Percentiles rank a stretch among this genome's conserved stretches.
phyloP scores from a whole-genome alignment of 2,888 invertebrate genomes.

The Drosophila nigricruria region DNA sequence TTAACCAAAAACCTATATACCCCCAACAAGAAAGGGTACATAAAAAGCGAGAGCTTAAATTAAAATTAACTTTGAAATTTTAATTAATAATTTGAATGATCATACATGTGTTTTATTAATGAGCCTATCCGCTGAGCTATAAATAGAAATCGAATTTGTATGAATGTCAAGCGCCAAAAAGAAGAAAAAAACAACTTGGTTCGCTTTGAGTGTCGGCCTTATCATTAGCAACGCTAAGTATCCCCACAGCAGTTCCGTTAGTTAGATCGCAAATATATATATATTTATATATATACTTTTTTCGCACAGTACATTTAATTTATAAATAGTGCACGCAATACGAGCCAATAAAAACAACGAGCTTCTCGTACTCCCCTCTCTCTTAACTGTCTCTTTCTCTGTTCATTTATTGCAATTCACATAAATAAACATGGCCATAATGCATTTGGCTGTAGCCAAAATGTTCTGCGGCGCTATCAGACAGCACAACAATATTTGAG shows the following conservation, averaged over 20 bases:
- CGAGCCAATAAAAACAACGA: constrained; percentile 35
- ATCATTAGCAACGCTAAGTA: constrained; percentile 21
- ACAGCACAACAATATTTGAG: neutral
- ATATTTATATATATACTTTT: constrained; percentile 7
- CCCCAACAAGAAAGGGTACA: neutral
- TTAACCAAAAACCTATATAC: too few species aligned
- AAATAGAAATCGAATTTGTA: constrained; percentile 41
- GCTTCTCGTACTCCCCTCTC: neutral
- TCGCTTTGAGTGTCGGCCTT: constrained; percentile 20
- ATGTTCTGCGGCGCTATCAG: constrained; percentile 2
- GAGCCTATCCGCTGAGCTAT: constrained; percentile 25
- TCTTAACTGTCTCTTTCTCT: neutral
- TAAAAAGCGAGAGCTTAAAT: neutral
- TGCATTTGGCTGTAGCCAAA: constrained; percentile 21
- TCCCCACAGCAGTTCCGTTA: neutral
- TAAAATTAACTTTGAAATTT: constrained; percentile 15
- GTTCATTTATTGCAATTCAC: constrained; percentile 28
- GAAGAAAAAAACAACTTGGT: neutral
- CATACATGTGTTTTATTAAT: constrained; percentile 51
- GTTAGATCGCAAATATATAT: neutral
- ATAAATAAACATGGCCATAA: constrained; percentile 49
- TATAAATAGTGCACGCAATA: constrained; percentile 26
- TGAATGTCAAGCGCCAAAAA: constrained; percentile 11
- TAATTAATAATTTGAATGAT: constrained; percentile 23
- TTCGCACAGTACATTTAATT: constrained; percentile 11